Base-by-base conservation (phyloP, 1,140 invertebrate genomes). In the Zaprionus kolodkinae region DNA sequence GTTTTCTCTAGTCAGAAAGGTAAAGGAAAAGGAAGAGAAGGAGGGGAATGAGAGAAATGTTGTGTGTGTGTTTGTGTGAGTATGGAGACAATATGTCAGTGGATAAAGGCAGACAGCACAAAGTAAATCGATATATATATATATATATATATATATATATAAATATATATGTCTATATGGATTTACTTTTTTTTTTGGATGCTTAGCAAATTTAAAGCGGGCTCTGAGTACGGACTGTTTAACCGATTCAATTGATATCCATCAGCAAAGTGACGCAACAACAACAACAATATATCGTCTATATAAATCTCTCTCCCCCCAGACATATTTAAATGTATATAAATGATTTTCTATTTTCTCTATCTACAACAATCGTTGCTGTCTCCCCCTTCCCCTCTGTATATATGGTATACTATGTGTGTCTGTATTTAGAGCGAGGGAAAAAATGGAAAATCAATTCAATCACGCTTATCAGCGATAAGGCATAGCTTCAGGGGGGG, bases 171-270 rank as follows among this genome's bases (percentile, higher is more conserved):
- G 9, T 7, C 35, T 50, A 43, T 25, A 72, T 56, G 61, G 25
- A 48, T 60, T 64, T 60, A 15, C 25, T 67, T 66, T 54, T 67
- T 63, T 67, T 21, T 21, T 62, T 52, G 63, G 72, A 52, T 50
- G 38, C 70, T 45, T 45, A 45, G 40, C 40, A 77, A 80, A 80
- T 87, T 72, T 74, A 85, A 88, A 88, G 89, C 84, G 74, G 70
- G 85, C 80, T 84, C 80, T 84, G 84, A 30, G 27, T 30, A 87
- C 69, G 75, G 79, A 73, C 76, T 88, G 80, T 84, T 86, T 79
- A 86, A 86, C 83, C 79, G 77, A 77, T 86, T 89, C 85, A 89
- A 89, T 89, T 88, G 84, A 88, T 85, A 89, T 89, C 80, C 85
- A 88, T 84, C 84, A 84, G 83, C 72, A 86, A 87, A 86, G 76